A percentile compares a stretch with the other conserved stretches of the same genome.
Conservation (phyloP, 2,888 invertebrate species). For the Chloroclystis v-ata region DNA sequence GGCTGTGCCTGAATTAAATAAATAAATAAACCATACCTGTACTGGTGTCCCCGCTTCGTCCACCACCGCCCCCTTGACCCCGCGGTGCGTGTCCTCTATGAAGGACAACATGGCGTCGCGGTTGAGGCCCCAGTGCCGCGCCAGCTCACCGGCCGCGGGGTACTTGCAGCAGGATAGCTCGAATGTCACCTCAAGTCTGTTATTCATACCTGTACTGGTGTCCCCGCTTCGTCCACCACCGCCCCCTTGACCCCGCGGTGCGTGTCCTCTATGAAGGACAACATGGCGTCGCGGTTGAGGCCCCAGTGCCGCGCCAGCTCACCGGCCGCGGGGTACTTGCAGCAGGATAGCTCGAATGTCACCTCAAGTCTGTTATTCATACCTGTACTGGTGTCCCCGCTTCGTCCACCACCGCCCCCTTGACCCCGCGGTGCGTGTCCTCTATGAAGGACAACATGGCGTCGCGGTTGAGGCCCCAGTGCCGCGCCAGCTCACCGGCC, state of each 20-base stretch:
- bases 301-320: conserved; percentile 89
- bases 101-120: conserved; percentile 90
- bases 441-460: conserved; percentile 91
- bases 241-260: conserved; percentile 82
- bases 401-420: conserved; percentile 81
- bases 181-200: too few species aligned
- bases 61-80: conserved; percentile 79
- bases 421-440: conserved; percentile 82
- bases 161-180: conserved; percentile 98
- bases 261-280: conserved; percentile 89
- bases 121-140: conserved; percentile 90
- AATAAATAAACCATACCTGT: too few species aligned
- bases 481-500: conserved; percentile 81
- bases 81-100: conserved; percentile 89
- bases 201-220: conserved; percentile 75
- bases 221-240: conserved; percentile 80
- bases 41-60: conserved; percentile 81
- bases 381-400: conserved; percentile 80
- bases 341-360: too few species aligned
- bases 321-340: conserved; percentile 89
- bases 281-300: conserved; percentile 89
- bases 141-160: conserved; percentile 84
- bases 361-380: too few species aligned
- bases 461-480: conserved; percentile 93
- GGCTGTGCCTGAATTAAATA: too few species aligned